A percentile compares a stretch with the other conserved stretches of the same genome.
Conservation (phyloP, 2,888 invertebrate genomes). For the Zelleria hepariella region DNA sequence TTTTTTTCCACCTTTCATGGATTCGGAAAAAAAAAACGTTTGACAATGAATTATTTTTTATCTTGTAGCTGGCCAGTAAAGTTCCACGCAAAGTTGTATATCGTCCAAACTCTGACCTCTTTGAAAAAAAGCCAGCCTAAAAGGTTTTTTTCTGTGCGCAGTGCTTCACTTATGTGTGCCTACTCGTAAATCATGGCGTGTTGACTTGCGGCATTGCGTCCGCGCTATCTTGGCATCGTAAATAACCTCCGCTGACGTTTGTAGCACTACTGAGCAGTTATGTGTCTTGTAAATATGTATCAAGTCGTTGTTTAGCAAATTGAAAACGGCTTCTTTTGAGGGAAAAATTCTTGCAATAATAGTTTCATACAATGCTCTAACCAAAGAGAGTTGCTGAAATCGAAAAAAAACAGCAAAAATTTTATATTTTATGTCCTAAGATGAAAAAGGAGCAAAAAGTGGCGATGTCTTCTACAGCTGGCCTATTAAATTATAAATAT, state of each 20-base stretch:
- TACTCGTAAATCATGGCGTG: not conserved
- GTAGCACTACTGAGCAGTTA: not conserved
- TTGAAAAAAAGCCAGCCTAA: not conserved
- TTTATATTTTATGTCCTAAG: no score
- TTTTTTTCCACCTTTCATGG: not conserved
- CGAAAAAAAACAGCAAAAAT: no score
- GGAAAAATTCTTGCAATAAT: not conserved
- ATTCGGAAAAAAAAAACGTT: not conserved
- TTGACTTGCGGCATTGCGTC: conserved; percentile 1
- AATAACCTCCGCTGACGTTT: not conserved
- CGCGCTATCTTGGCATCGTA: not conserved
- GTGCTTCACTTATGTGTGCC: not conserved
- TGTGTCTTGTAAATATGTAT: not conserved
- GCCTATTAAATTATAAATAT: no score
- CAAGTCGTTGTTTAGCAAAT: not conserved
- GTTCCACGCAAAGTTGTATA: no score
- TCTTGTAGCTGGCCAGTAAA: no score
- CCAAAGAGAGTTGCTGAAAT: no score
- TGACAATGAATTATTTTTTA: not conserved
- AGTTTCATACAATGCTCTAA: not conserved
- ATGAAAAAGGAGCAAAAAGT: no score
- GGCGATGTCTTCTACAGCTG: no score
- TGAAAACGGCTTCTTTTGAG: not conserved
- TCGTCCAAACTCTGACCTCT: not conserved
- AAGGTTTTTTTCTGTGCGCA: not conserved